Evolutionary conservation across 2,888 invertebrate species (phyloP).

Genomic region (Philaethria dido): DNA sequence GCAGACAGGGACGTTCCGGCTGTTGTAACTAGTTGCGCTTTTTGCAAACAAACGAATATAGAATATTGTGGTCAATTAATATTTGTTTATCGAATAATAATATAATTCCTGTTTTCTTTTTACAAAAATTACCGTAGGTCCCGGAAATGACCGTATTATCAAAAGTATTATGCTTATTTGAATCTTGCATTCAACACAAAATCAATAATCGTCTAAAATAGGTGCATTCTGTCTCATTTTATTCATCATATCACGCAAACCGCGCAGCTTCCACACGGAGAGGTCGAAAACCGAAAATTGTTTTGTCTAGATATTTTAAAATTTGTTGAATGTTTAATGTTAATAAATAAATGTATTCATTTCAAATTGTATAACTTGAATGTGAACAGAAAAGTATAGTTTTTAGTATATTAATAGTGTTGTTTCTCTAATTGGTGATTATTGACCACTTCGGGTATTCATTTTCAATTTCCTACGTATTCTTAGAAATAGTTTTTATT

Average conservation of each 20-base stretch:
- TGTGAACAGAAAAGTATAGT: background rate
- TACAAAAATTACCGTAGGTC: background rate
- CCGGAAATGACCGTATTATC: background rate
- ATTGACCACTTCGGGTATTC: background rate
- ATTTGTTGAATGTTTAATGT: background rate
- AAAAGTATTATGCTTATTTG: background rate
- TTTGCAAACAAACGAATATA: background rate
- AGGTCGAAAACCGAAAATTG: background rate
- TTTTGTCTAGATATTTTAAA: background rate
- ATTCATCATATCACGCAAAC: background rate
- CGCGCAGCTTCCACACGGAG: background rate
- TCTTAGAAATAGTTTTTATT: background rate
- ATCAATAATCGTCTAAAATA: conserved; percentile 11
- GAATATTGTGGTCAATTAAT: background rate
- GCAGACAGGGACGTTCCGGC: background rate
- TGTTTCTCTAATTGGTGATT: background rate
- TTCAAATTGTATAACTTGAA: too few species aligned
- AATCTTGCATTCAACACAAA: background rate
- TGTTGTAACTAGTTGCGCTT: background rate
- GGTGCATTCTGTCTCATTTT: background rate
- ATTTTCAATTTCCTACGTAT: background rate
- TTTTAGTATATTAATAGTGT: background rate
- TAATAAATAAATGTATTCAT: too few species aligned
- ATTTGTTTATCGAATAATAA: background rate
- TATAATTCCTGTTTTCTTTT: background rate